A percentile compares a stretch with the other conserved stretches of the same genome.
phyloP scores from a whole-genome alignment of 2,113 vertebrate genomes.

The Chroicocephalus ridibundus region DNA sequence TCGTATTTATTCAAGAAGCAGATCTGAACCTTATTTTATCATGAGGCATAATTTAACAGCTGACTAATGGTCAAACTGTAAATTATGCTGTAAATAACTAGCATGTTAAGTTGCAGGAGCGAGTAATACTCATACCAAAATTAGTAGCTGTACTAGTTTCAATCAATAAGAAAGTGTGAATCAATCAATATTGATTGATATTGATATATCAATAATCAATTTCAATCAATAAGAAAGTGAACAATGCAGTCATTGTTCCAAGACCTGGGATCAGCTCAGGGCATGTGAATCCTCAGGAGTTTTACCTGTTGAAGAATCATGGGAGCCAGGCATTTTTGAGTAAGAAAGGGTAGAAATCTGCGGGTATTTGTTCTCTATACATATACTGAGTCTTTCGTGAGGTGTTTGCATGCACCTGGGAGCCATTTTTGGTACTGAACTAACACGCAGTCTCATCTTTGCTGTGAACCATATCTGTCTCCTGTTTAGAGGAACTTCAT shows the following conservation, averaged over 20 bases:
- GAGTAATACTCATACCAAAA: neutral
- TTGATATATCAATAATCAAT: neutral
- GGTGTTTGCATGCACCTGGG: neutral
- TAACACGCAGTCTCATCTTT: neutral
- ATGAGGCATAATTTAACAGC: slow-evolving; percentile 21
- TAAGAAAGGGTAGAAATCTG: neutral
- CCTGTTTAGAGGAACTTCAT: neutral
- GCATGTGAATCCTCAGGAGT: neutral
- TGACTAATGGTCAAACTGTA: slow-evolving; percentile 36
- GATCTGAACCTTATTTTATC: slow-evolving; percentile 20
- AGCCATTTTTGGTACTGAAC: neutral
- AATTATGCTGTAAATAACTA: neutral
- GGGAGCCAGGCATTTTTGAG: neutral
- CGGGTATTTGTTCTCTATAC: neutral
- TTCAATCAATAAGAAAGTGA: neutral
- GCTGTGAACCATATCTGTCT: neutral
- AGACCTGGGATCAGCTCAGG: neutral
- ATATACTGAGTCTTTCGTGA: neutral
- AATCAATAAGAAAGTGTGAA: neutral
- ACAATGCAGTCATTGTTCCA: neutral
- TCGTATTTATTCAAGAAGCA: neutral
- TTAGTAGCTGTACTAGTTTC: neutral
- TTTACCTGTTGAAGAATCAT: neutral
- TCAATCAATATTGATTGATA: no score
- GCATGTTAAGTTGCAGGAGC: neutral